phyloP scores from a whole-genome alignment of 2,797 vertebrate genomes.

The Acrossocheilus wenchowensis region DNA sequence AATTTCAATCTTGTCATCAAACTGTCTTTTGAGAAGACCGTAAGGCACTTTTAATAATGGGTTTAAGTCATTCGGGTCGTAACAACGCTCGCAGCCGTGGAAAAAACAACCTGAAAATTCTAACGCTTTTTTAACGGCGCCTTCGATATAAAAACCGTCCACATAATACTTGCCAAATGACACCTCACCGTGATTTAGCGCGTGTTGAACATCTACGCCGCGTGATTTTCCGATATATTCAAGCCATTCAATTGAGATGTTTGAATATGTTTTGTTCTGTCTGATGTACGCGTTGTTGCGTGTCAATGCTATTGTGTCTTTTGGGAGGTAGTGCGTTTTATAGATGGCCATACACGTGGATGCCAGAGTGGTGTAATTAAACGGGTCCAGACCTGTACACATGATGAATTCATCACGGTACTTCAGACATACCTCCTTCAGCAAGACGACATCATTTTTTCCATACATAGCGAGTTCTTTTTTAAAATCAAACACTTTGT shows the following conservation, averaged over 20 bases:
- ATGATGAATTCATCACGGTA: conserved; percentile 13
- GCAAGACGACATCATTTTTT: conserved; percentile 5
- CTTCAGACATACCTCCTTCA: conserved; percentile 26
- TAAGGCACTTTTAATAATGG: too few species aligned
- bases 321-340: not conserved
- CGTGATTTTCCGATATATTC: too few species aligned
- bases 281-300: not conserved
- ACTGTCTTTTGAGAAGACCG: not conserved
- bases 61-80: too few species aligned
- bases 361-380: not conserved
- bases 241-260: not conserved
- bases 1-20: conserved; percentile 5
- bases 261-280: not conserved
- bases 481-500: conserved; percentile 24
- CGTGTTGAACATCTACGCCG: too few species aligned
- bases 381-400: conserved; percentile 1
- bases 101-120: too few species aligned
- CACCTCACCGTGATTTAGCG: too few species aligned
- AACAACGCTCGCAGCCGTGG: too few species aligned
- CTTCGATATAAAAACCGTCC: too few species aligned
- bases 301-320: not conserved
- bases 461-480: not conserved
- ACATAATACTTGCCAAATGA: too few species aligned
- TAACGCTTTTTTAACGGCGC: too few species aligned
- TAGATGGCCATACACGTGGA: conserved; percentile 1